phyloP scores from a whole-genome alignment of 2,888 invertebrate genomes.

The Neuroscelio doddi region DNA sequence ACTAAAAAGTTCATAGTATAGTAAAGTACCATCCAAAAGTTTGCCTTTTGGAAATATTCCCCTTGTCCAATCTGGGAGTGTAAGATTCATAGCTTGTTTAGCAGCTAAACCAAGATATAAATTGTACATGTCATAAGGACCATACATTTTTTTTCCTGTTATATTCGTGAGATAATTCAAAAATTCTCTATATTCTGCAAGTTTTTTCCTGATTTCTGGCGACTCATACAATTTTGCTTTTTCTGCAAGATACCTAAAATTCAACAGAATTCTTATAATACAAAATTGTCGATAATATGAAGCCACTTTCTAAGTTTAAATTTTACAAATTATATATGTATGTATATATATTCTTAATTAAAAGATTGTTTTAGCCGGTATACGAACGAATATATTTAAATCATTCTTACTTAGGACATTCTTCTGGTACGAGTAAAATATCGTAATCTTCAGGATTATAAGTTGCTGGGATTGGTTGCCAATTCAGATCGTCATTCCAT shows the following conservation, averaged over 20 bases:
- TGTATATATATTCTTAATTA: no score
- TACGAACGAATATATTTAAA: no score
- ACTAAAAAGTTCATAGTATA: conserved; percentile 76
- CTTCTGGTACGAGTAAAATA: conserved; percentile 52
- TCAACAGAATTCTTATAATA: no score
- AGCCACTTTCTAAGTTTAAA: no score
- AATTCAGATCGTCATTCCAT: conserved; percentile 76
- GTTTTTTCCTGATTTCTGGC: conserved; percentile 39
- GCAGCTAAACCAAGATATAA: conserved; percentile 62
- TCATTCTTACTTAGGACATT: conserved; percentile 45
- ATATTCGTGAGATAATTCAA: conserved; percentile 44
- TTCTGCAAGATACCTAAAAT: conserved; percentile 51
- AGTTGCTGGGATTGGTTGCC: conserved; percentile 77
- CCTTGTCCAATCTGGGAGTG: conserved; percentile 75
- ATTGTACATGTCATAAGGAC: conserved; percentile 50
- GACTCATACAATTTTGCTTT: conserved; percentile 24
- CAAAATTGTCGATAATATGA: no score
- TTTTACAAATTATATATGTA: no score
- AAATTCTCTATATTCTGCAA: conserved; percentile 40
- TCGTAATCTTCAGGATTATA: conserved; percentile 16
- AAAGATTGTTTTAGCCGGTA: no score
- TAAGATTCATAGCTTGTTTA: conserved; percentile 74
- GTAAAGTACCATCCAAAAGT: conserved; percentile 73
- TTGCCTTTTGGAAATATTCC: conserved; percentile 73
- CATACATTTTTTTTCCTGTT: conserved; percentile 51